phyloP scores from a whole-genome alignment of 2,888 invertebrate genomes.

The Odontocerum albicorne region DNA sequence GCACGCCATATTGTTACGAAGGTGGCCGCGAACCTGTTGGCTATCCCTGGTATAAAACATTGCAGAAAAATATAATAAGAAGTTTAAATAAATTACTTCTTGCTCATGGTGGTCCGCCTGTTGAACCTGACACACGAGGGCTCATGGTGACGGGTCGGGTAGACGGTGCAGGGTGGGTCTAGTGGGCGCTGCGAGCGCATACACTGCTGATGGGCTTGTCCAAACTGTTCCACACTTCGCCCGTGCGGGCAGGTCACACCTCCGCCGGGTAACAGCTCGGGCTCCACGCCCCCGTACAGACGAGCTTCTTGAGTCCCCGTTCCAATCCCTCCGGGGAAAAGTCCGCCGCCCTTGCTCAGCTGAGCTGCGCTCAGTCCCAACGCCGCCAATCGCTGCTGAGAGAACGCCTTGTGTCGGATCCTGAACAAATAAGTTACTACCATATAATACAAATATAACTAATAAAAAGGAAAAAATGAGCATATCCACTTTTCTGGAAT shows the following conservation, averaged over 20 bases:
- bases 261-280: conserved; percentile 54
- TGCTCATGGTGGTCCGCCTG: conserved; percentile 49
- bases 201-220: conserved; percentile 57
- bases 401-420: conserved; percentile 58
- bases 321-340: conserved; percentile 55
- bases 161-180: conserved; percentile 43
- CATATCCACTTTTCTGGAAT: no score
- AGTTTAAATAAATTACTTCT: conserved; percentile 40
- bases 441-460: no score
- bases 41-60: no score
- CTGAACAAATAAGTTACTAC: no score
- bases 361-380: conserved; percentile 52
- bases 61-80: no score
- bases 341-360: conserved; percentile 54
- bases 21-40: no score
- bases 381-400: conserved; percentile 58
- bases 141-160: conserved; percentile 50
- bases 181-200: conserved; percentile 47
- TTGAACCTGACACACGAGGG: conserved; percentile 57
- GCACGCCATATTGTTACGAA: no score
- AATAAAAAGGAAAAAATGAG: no score
- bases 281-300: conserved; percentile 55
- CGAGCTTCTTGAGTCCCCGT: no score
- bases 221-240: conserved; percentile 54
- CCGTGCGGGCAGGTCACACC: conserved; percentile 54